phyloP scores from a whole-genome alignment of 2,797 vertebrate species.

The Xyrichtys novacula region DNA sequence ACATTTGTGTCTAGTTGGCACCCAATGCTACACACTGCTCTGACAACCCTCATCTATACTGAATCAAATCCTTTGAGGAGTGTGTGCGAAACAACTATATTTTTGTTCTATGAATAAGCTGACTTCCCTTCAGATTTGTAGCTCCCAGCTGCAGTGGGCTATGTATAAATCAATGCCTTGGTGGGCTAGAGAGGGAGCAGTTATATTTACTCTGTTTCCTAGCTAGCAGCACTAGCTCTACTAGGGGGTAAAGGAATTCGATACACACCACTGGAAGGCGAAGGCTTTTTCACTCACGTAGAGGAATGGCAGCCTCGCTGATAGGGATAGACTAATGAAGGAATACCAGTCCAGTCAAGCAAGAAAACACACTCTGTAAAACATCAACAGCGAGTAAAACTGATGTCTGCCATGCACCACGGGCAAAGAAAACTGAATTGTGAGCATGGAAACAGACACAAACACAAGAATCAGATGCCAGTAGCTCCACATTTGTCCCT shows the following conservation, averaged over 20 bases:
- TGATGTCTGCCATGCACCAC: constrained; percentile 53
- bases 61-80: constrained; percentile 77
- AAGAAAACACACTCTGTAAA: constrained; percentile 57
- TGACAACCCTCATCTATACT: constrained; percentile 74
- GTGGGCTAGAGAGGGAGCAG: constrained; percentile 78
- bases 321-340: constrained; percentile 74
- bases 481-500: constrained; percentile 8
- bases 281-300: constrained; percentile 62
- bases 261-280: constrained; percentile 78
- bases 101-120: constrained; percentile 82
- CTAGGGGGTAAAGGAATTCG: constrained; percentile 79
- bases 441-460: constrained; percentile 17
- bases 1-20: constrained; percentile 57
- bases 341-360: constrained; percentile 65
- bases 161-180: constrained; percentile 84
- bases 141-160: constrained; percentile 79
- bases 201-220: constrained; percentile 84
- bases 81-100: constrained; percentile 76
- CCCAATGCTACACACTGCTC: constrained; percentile 50
- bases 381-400: constrained; percentile 66
- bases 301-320: constrained; percentile 68
- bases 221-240: constrained; percentile 78
- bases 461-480: constrained; percentile 1
- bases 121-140: constrained; percentile 81
- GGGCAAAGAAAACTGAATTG: constrained; percentile 36